Evolutionary conservation across 2,113 vertebrate genomes (phyloP), one percentile per base, ranked within the genome.

Genomic region (Labeo rohita): DNA sequence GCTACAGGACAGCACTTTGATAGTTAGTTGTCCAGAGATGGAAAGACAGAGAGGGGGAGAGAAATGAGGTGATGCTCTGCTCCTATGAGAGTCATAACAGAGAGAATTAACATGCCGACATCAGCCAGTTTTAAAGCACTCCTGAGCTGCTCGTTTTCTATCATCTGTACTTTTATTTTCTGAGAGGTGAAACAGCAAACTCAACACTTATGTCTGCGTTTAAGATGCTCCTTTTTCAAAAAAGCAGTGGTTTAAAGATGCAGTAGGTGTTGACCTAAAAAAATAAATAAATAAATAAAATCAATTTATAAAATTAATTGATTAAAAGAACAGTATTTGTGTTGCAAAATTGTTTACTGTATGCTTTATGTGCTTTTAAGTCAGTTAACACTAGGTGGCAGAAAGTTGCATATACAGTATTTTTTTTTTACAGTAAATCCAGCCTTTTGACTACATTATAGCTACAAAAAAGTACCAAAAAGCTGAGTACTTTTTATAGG

Each of bases 41-140:
- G 16, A 61, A 13, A 61, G 15, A 56, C 16, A 56, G 28, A 56
- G 59, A 16, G 12, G 59, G 15, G 34, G 79, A 65, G 61, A 52
- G 80, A 54, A 16, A 83, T 52, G 66, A 83, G 49, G 28, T 72
- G 81, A 83, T 34, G 85, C 50, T 47, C 49, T 65, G 54, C 63
- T 70, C 86, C 34, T 86, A 61, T 49, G 83, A 85, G 89, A 87
- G 61, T 86, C 75, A 86, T 83, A 21, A 54, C 82, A 45, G 61
- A 84, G 70, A 80, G 75, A 85, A 87, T 87, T 85, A 88, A 87
- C 80, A 84, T 90, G 87, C 85, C 82, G 75, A 68, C 83, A 82
- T 82, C 63, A 77, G 86, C 80, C 47, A 4, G 28, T 81, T 76
- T 86, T 76, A 28, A 75, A 79, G 77, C 83, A 83, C 75, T 43